These are phyloP conservation scores for Marcusenius ussheri DNA, from an alignment of 2,113 vertebrate genomes.

Conservation along the genomic window DNA sequence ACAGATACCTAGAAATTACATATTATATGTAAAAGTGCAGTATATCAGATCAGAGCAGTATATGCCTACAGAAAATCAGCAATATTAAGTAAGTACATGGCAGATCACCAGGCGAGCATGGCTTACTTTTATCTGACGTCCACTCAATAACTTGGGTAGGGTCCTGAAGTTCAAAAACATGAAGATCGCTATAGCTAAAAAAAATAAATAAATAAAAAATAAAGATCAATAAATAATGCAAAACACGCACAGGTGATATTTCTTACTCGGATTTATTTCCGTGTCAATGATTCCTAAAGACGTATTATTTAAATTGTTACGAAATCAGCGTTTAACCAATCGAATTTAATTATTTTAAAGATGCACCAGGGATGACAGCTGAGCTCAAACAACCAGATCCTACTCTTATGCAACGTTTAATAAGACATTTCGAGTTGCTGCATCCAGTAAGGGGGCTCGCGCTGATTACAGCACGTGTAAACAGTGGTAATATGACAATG, in stretches of 20 bases:
- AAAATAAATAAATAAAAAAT: neutral
- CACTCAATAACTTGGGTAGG: constrained; percentile 60
- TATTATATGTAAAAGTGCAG: neutral
- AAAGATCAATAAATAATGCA: neutral
- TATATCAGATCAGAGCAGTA: neutral
- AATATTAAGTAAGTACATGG: neutral
- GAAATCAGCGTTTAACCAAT: neutral
- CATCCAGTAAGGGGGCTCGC: too few relatives aligned
- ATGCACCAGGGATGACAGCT: neutral
- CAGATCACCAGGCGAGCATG: neutral
- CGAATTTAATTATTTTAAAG: neutral
- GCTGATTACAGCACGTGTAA: too few relatives aligned
- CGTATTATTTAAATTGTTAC: neutral
- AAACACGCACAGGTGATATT: neutral
- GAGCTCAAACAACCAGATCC: neutral
- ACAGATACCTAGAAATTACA: constrained; percentile 60
- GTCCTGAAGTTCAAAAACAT: constrained; percentile 60
- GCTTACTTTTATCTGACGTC: constrained; percentile 57
- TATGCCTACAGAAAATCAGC: neutral
- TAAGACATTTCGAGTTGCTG: neutral
- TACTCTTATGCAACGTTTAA: neutral
- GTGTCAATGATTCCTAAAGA: neutral
- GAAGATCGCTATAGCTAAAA: constrained; percentile 60
- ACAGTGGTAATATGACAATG: neutral
- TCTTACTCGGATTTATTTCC: neutral